These are phyloP conservation scores for Heterodera schachtii DNA, from an alignment of 1,140 invertebrate species.

Conservation along the genomic window DNA sequence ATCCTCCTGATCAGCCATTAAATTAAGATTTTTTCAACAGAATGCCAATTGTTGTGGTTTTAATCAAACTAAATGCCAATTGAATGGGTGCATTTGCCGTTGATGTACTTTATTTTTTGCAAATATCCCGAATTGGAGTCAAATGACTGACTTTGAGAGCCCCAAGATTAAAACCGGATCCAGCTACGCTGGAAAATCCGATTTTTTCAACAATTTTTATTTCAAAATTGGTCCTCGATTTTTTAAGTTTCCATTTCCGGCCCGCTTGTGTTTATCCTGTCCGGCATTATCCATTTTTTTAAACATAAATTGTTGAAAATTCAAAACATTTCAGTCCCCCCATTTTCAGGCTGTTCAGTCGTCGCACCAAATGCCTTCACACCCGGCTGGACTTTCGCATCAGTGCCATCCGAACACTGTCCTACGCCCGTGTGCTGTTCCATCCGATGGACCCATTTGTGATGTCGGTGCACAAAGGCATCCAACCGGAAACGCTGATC, in stretches of 20 bases:
- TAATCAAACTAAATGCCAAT: too few relatives aligned
- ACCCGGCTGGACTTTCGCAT: constrained; percentile 33
- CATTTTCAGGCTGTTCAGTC: constrained; percentile 43
- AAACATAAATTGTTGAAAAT: background rate
- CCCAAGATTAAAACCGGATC: too few relatives aligned
- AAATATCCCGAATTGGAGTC: too few relatives aligned
- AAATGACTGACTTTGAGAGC: too few relatives aligned
- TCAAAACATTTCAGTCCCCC: constrained; percentile 5
- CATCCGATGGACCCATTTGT: constrained; percentile 45
- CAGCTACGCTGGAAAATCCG: too few relatives aligned
- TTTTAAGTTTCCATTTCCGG: too few relatives aligned
- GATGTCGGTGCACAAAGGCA: constrained; percentile 25
- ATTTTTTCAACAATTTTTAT: background rate
- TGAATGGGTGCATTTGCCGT: too few relatives aligned
- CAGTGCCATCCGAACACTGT: background rate
- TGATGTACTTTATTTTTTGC: too few relatives aligned
- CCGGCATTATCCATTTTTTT: too few relatives aligned
- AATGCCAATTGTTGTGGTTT: too few relatives aligned
- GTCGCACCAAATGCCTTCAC: constrained; percentile 37
- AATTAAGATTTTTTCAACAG: constrained; percentile 8
- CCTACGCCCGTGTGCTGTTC: constrained; percentile 27
- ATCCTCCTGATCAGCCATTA: constrained; percentile 32
- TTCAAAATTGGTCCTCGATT: too few relatives aligned
- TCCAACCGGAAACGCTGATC: constrained; percentile 20
- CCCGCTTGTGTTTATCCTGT: too few relatives aligned